Percentiles rank a stretch among this genome's conserved stretches.
Conservation (phyloP, 2,888 invertebrate genomes). For the Eupsilia transversa region DNA sequence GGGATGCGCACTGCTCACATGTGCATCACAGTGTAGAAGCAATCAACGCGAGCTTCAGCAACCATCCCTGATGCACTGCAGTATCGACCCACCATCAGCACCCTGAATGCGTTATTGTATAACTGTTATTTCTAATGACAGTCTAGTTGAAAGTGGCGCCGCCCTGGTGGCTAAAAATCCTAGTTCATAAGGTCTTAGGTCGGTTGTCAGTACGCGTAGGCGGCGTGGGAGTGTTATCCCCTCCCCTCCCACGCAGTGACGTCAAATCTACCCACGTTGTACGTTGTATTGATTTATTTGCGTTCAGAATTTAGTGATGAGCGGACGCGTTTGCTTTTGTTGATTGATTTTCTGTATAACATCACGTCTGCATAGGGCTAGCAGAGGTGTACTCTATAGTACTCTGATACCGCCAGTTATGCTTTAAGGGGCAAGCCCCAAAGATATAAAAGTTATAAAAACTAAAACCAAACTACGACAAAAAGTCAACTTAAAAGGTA, state of each 20-base stretch:
- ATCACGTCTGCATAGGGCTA: too few relatives aligned
- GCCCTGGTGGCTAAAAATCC: not conserved
- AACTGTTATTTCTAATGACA: not conserved
- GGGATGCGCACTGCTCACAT: too few relatives aligned
- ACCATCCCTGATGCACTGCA: too few relatives aligned
- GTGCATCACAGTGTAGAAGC: too few relatives aligned
- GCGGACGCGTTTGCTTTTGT: not conserved
- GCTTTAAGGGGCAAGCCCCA: too few relatives aligned
- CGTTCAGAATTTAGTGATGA: not conserved
- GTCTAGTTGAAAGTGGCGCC: not conserved
- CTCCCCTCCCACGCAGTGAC: constrained; percentile 14
- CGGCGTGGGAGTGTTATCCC: constrained; percentile 31
- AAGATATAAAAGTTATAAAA: too few relatives aligned
- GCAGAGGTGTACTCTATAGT: not conserved
- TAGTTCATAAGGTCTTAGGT: too few relatives aligned
- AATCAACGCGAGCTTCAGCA: too few relatives aligned
- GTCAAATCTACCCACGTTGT: constrained; percentile 36
- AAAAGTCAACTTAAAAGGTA: too few relatives aligned
- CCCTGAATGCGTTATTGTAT: too few relatives aligned
- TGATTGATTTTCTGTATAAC: not conserved
- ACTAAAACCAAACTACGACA: too few relatives aligned
- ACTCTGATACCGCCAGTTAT: not conserved
- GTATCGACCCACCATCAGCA: too few relatives aligned
- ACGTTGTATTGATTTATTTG: constrained; percentile 47
- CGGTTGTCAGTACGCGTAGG: constrained; percentile 25